Evolutionary conservation across 2,797 vertebrate species (phyloP), one percentile per base, ranked within the genome.

Genomic region (Gymnothorax reevesii): DNA sequence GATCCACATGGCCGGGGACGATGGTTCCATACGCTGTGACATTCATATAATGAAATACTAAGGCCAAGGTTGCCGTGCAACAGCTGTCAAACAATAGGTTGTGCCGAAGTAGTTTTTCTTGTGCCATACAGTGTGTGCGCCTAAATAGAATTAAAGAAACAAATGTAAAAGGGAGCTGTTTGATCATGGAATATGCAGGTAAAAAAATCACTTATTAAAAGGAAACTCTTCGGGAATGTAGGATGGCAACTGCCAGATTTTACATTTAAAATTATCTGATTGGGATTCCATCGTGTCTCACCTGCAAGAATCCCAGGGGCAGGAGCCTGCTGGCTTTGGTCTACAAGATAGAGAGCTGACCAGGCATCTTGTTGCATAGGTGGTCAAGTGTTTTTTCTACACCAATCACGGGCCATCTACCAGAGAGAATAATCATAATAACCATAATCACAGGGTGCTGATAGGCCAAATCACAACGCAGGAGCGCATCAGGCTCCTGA

Each of bases 371-470:
- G 57, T 3, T 7, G 12, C 60, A 3, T 22, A 49, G 3, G 59
- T 15, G 33, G 59, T 13, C 57, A 62, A 59, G 64, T 83, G 83
- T 83, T 83, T 62, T 57, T 27, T 27, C 59, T 27, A 77, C 69
- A 79, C 33, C 83, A 52, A 86, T 89, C 84, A 87, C 62, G 42
- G 69, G 82, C 80, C 86, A 88, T 89, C 83, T 57, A 49, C 9
- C 15, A 62, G n/a, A 20, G 77, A 89, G 85, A 85, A 87, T 87
- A 86, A 90, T 90, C n/a, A n/a, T n/a, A n/a, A n/a, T n/a, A n/a
- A n/a, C 86, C 69, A 17, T 33, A 87, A 87, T 88, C 33, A 88
- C 59, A 13, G 87, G 87, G 64, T 20, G 49, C 6, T 17, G 82
- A 69, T 55, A 80, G 57, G 64, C 20, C 25, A 9, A 71, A 17